Base-by-base conservation (phyloP, 2,888 invertebrate species). In the Erynnis tages region DNA sequence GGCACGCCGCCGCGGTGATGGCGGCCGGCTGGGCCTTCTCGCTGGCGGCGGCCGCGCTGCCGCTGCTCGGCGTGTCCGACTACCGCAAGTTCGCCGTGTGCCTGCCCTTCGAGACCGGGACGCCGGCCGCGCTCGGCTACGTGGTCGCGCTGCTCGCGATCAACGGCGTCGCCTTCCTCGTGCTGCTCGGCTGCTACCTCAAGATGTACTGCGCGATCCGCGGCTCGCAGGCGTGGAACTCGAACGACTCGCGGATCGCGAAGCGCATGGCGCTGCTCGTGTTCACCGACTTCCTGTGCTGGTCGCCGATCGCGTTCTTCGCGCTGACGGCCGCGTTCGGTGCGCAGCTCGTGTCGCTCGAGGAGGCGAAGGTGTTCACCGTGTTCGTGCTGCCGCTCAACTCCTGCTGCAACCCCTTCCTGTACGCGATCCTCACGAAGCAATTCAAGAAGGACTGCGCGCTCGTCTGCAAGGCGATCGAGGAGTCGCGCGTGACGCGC, bases 361-460 rank as follows among this genome's bases (percentile, higher is more conserved):
- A 98, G 76, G 96, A 97, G 83, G 98, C 98, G 38, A 99, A 99
- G 90, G 94, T 96, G 63, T 97, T 96, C 77, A 98, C 98, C 1
- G 98, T 99, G 30, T 98, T 99, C 78, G 95, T 99, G 49, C 90
- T 98, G 65, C 98, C 99, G 1, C 89, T 99, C 58, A 99, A 99
- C 84, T 97, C 97, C 8, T 98, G 98, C 82, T 98, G 98, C 85
- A 99, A 99, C 86, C 99, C 99, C 0, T 98, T 98, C 79, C 92
- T 99, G 19, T 99, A 99, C 80, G 98, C 98, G 44, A 98, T 98
- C 64, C 93, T 98, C 70, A 98, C 98, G 4, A 98, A 98, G 77
- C 98, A 98, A 80, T 98, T 98, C 82, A 98, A 98, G 83, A 97
- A 97, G 83, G 98, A 98, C 86, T 98, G 98, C 86, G 96, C 98